phyloP scores from a whole-genome alignment of 2,797 vertebrate species.

The Numenius phaeopus region DNA sequence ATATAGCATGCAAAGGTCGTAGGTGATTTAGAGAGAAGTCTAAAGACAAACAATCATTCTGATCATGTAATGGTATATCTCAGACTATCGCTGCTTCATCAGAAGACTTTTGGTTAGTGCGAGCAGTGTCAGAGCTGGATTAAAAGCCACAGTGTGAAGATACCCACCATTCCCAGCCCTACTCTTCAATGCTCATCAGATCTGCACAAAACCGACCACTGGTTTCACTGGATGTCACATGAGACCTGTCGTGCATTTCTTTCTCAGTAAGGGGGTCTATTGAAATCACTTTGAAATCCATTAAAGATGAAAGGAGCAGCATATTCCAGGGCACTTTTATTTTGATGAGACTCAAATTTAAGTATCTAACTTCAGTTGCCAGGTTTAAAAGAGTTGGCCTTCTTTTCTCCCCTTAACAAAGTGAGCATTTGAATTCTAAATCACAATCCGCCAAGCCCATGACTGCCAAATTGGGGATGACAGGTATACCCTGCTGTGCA shows the following conservation, averaged over 20 bases:
- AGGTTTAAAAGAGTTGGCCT: background rate
- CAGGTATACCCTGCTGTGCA: background rate
- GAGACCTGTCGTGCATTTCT: background rate
- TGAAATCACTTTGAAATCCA: background rate
- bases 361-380: background rate
- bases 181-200: background rate
- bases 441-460: background rate
- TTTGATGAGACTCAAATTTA: background rate
- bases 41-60: constrained; percentile 36
- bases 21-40: constrained; percentile 41
- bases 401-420: background rate
- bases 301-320: background rate
- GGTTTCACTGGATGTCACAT: background rate
- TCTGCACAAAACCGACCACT: background rate
- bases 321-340: background rate
- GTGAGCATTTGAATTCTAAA: constrained; percentile 24
- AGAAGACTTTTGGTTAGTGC: background rate
- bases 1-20: constrained; percentile 51
- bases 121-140: background rate
- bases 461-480: constrained; percentile 13
- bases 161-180: background rate
- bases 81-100: background rate
- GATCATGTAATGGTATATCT: background rate
- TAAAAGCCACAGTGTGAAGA: background rate
- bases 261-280: background rate